A percentile compares a stretch with the other conserved stretches of the same genome.
phyloP scores from a whole-genome alignment of 2,113 vertebrate genomes.

The Melospiza georgiana region DNA sequence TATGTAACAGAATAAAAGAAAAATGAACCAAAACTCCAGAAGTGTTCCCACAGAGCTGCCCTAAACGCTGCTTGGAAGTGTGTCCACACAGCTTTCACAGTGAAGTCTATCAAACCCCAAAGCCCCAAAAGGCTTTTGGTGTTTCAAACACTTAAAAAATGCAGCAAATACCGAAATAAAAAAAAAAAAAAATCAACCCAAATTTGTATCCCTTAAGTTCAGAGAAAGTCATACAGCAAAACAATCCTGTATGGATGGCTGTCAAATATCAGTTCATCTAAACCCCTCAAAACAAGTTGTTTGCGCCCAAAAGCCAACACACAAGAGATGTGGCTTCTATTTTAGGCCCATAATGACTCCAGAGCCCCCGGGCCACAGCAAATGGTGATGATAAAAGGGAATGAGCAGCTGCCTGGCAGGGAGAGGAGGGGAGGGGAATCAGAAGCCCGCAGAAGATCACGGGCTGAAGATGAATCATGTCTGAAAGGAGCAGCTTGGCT shows the following conservation, averaged over 20 bases:
- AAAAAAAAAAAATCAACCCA: too few relatives aligned
- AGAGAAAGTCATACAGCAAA: background rate
- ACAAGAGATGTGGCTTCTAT: background rate
- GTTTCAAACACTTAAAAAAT: background rate
- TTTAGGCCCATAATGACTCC: background rate
- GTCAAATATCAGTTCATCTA: background rate
- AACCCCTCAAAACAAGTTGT: background rate
- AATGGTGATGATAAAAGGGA: background rate
- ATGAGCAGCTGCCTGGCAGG: background rate
- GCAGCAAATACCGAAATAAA: background rate
- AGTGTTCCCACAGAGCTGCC: accelerated
- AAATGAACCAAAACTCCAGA: background rate
- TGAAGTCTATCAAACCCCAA: background rate
- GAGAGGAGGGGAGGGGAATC: background rate
- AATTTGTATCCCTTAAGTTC: background rate
- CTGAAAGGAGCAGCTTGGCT: constrained; percentile 24
- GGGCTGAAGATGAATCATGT: background rate
- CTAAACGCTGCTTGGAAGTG: background rate
- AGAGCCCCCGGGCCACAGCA: background rate
- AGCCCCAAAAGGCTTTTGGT: background rate
- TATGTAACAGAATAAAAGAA: background rate
- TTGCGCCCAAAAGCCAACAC: background rate
- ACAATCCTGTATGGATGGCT: accelerated
- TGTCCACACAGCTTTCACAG: background rate
- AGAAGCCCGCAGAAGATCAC: background rate